Base-by-base conservation (phyloP, 2,888 invertebrate genomes). In the Torymus aiolomorphi region DNA sequence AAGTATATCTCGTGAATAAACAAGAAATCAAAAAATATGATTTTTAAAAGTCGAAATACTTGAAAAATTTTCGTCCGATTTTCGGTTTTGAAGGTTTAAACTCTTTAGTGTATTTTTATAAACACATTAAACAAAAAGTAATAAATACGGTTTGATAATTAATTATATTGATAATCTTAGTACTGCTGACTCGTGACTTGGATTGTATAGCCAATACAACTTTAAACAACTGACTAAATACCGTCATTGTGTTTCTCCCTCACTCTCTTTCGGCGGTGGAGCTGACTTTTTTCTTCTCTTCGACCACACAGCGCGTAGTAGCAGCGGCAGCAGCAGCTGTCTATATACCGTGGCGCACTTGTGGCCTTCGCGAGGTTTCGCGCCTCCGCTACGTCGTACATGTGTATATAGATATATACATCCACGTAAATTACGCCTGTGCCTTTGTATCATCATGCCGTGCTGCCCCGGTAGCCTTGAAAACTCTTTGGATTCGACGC, bases 301-400 rank as follows among this genome's bases (percentile, higher is more conserved):
- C 56, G 62, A 69, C 76, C 76, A 62, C 76, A 62, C 20, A 76
- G 20, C 16, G 12, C 49, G 31, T 31, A 31, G 8, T 8, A 31
- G 31, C 31, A 31, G 31, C 31, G 8, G 31, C 31, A 31, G 31
- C 18, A 18, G 63, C 57, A 63, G 63, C 56, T 76, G 70, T 65
- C 63, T 24, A 54, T 75, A 70, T 70, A 70, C 16, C 10, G 57
- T n/a, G 52, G 61, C 70, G 63, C 69, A 70, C 56, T 63, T 70
- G 63, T 70, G 57, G 63, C 76, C 76, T 76, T 77, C 59, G 72
- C 66, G 63, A 67, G 52, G 31, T 69, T 67, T 67, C 31, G 63
- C 63, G 51, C 42, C 24, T 69, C 61, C 18, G 10, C 42, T 57
- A 72, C 42, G 16, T 72, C 51, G 14, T 49, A 70, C 49, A 54